Evolutionary conservation across 1,140 invertebrate genomes (phyloP).

Genomic region (Bombus balteatus): DNA sequence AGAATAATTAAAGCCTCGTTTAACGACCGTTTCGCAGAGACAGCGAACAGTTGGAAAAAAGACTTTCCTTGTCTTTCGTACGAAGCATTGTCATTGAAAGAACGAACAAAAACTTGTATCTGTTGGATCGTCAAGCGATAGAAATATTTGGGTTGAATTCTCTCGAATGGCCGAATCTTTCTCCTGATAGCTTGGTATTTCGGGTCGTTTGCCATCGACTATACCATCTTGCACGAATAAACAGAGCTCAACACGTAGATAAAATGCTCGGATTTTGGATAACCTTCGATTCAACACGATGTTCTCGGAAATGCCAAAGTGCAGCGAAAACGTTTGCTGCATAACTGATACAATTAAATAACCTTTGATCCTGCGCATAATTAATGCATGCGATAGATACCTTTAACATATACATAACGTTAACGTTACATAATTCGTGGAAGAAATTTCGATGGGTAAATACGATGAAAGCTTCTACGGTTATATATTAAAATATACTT

Average conservation of each 20-base stretch:
- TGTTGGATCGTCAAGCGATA: no score
- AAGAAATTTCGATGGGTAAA: not conserved
- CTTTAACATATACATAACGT: no score
- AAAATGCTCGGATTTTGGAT: slow-evolving; percentile 49
- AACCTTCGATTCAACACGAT: slow-evolving; percentile 37
- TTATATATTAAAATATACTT: not conserved
- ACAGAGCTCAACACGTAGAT: slow-evolving; percentile 36
- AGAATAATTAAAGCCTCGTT: no score
- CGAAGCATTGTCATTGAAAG: no score
- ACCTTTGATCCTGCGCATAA: slow-evolving; percentile 13
- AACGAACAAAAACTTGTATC: no score
- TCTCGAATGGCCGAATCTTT: no score
- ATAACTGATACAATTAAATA: slow-evolving; percentile 12
- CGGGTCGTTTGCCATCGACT: not conserved
- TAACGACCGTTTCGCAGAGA: no score
- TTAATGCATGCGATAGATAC: not conserved
- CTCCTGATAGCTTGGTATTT: no score
- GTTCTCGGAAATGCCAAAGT: not conserved
- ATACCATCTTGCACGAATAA: slow-evolving; percentile 50
- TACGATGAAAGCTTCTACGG: not conserved
- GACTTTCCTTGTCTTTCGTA: no score
- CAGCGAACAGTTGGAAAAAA: no score
- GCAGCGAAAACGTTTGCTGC: slow-evolving; percentile 1
- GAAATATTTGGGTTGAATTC: no score
- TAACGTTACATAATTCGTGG: no score